phyloP scores from a whole-genome alignment of 2,113 vertebrate species.

The Felis catus region DNA sequence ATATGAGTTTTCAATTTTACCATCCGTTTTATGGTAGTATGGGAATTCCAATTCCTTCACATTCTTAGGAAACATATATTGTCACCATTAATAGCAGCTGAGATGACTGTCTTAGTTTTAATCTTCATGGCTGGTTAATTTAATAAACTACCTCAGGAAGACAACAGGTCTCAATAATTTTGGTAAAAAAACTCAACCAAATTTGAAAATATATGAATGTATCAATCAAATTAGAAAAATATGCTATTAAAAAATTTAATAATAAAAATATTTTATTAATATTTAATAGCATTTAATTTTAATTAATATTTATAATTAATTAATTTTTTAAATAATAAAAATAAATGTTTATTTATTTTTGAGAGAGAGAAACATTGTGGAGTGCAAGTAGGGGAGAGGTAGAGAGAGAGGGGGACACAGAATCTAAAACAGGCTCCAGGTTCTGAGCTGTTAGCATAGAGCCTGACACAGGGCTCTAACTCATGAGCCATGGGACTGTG shows the following conservation, averaged over 20 bases:
- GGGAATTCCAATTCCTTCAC: neutral
- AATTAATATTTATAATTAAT: no score
- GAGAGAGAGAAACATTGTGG: no score
- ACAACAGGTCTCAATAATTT: neutral
- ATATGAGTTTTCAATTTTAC: neutral
- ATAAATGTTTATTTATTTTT: no score
- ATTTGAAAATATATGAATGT: neutral
- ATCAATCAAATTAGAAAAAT: neutral
- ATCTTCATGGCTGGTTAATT: neutral
- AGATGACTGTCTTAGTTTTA: neutral
- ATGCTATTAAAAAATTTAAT: neutral
- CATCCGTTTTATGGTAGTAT: neutral
- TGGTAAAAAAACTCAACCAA: neutral
- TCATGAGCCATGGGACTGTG: no score
- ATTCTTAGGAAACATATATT: neutral
- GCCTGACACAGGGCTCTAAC: no score
- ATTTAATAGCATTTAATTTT: no score
- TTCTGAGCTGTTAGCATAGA: no score
- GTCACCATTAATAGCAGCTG: neutral
- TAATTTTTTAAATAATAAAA: neutral
- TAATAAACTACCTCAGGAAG: neutral
- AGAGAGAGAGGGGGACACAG: no score
- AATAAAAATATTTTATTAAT: no score
- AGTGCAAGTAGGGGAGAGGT: no score
- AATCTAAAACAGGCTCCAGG: no score